Percentiles rank a stretch among this genome's conserved stretches.
Conservation (phyloP, 2,888 invertebrate species). For the Hypercompe scribonia region DNA sequence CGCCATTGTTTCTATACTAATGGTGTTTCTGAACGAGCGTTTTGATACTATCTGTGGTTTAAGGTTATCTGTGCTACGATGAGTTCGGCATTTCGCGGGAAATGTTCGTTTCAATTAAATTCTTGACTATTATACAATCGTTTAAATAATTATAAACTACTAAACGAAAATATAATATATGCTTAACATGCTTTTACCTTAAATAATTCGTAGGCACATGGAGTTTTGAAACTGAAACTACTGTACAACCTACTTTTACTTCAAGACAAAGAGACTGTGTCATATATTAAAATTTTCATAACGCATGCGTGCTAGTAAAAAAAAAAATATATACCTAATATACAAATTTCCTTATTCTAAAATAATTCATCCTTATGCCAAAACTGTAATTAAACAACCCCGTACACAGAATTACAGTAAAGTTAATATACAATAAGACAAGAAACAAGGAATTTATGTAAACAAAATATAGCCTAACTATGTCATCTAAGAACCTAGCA, state of each 20-base stretch:
- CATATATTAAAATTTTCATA: no score
- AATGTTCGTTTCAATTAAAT: slow-evolving; percentile 42
- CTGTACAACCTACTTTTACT: no score
- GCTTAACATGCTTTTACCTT: no score
- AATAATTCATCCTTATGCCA: not conserved
- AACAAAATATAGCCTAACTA: not conserved
- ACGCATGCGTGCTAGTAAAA: not conserved
- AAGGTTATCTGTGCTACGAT: slow-evolving; percentile 24
- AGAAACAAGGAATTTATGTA: not conserved
- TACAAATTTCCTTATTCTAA: not conserved
- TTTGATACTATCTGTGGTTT: slow-evolving; percentile 25
- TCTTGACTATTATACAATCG: not conserved
- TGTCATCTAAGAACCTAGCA: not conserved
- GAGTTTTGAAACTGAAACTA: not conserved
- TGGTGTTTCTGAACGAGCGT: slow-evolving; percentile 42
- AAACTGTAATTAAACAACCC: not conserved
- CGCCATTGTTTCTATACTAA: slow-evolving; percentile 57
- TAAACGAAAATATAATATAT: no score
- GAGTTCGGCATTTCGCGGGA: slow-evolving; percentile 21
- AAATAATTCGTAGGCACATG: not conserved
- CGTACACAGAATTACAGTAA: not conserved
- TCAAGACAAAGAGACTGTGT: no score
- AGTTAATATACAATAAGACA: not conserved
- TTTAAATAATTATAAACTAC: not conserved
- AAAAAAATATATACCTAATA: not conserved